Evolutionary conservation across 64 coral and sea anemone genomes (phyloP), one percentile per base, ranked within the genome.

Genomic region (Orbicella faveolata): DNA sequence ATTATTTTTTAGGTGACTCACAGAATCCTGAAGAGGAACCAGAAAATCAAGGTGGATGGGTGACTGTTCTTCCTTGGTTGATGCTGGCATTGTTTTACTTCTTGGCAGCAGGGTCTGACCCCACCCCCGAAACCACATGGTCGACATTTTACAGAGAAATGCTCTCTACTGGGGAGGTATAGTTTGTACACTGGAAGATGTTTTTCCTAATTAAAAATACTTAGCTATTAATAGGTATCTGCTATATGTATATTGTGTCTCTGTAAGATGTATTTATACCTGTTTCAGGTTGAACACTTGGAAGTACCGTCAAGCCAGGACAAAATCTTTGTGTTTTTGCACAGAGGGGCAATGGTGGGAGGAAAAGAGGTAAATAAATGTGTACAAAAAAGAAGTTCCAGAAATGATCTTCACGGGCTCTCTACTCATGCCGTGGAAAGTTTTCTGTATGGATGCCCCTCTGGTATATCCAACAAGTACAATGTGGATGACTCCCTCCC

Each of bases 41-140:
- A 52, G 74, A 63, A 52, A 96, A 96, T 65, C 91, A 96, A 59
- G 95, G 95, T 19, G 92, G 95, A 12, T 93, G 91, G 95, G 87
- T 94, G 10, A 89, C 93, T 39, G 94, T 96, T 41, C 78, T 96
- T 4, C 95, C 95, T 11, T 96, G 95, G 95, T 64, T 96, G 39
- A 93, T 99, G 63, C 79, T 99, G 33, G 96, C 93, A 78, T 90
- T 87, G 65, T 91, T 99, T n/a, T 99, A 95, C 83, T 85, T 99
- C 77, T 70, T 96, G 26, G 92, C 94, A 52, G 90, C 94, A 53
- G 94, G 94, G 61, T 91, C 90, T 19, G 96, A 99, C 36, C 89
- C 94, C 23, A 95, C 94, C 64, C 96, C 96, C 44, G 96, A 99
- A 85, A 93, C 91, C 1, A 99, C 96, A 80, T 99, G 96, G 96